Base-by-base conservation (phyloP, 2,113 vertebrate genomes). In the Labeo catla region DNA sequence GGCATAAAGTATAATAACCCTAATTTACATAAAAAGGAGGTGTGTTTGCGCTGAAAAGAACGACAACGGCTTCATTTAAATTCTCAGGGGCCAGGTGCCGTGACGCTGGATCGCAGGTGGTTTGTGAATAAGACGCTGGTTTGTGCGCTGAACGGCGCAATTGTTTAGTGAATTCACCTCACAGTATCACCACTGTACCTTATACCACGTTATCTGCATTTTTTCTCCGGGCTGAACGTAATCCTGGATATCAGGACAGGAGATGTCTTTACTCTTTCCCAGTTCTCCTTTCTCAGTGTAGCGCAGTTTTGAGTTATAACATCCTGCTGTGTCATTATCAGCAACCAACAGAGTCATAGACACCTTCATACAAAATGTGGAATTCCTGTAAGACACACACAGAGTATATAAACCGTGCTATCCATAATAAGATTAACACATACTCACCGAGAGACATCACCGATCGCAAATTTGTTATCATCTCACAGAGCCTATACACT, bases 341-440 rank as follows among this genome's bases (percentile, higher is more conserved):
- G 97, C 97, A 92, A 99, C 98, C 0, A 95, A 96, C 94, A 99
- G 94, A 34, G 97, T 97, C 95, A 99, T 99, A 91, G 98, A 99
- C 89, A 99, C 98, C 94, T 99, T 99, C 98, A 99, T 98, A 94
- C 98, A 99, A 91, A 99, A 99, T 2, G 98, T 98, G 78, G 98
- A 98, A 92, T 99, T 99, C 93, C 98, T 99, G 95, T 80, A 94
- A 87, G 6, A 88, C 45, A 77, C 54, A 80, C 50, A 79, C 15
- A 81, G 52, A 10, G 11, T 95, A 84, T 77, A 81, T 63, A 86
- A 73, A 45, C 63, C 77, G 50, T 45, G 54, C 74, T 49, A 12
- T 81, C 57, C 9, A 39, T n/a, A 81, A 81, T 65, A n/a, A 66
- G 36, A 34, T 45, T 63, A 76, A 65, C 43, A 85, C 28, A 45